phyloP scores from a whole-genome alignment of 2,797 vertebrate species.

The Danio aesculapii region DNA sequence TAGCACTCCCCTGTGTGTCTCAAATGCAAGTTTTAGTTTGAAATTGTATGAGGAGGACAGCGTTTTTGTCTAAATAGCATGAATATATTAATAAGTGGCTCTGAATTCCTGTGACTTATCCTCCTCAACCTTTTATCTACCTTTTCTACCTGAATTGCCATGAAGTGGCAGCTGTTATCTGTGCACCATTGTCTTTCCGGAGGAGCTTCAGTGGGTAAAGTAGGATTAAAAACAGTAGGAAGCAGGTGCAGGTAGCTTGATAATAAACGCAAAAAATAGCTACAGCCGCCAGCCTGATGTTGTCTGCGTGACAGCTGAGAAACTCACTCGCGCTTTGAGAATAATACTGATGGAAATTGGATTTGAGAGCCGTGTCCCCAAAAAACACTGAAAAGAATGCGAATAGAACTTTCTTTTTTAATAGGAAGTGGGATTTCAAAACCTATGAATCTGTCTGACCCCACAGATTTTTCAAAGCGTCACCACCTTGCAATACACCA shows the following conservation, averaged over 20 bases:
- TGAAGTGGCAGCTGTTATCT: constrained; percentile 68
- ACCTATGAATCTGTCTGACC: constrained; percentile 56
- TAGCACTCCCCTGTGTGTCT: background rate
- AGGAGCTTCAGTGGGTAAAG: constrained; percentile 62
- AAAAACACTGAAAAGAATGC: constrained; percentile 65
- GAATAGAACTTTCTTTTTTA: constrained; percentile 62
- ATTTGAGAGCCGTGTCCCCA: constrained; percentile 70
- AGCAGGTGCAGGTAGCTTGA: constrained; percentile 69
- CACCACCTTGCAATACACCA: constrained; percentile 31
- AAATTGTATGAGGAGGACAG: background rate
- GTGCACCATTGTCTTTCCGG: constrained; percentile 64
- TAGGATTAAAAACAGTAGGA: constrained; percentile 67
- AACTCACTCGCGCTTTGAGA: constrained; percentile 61
- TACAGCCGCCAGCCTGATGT: constrained; percentile 68
- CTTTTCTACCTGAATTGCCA: constrained; percentile 58
- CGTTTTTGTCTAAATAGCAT: background rate
- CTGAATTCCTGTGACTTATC: background rate
- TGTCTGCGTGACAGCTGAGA: constrained; percentile 61
- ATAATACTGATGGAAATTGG: constrained; percentile 72
- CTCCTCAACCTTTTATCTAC: constrained; percentile 45
- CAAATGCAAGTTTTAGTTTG: background rate
- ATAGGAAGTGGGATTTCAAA: constrained; percentile 62
- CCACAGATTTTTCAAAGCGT: constrained; percentile 59
- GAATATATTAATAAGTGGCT: constrained; percentile 7
- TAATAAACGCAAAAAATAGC: constrained; percentile 73